Conservation (phyloP, 2,888 invertebrate species). For the Heliconius ethilla region DNA sequence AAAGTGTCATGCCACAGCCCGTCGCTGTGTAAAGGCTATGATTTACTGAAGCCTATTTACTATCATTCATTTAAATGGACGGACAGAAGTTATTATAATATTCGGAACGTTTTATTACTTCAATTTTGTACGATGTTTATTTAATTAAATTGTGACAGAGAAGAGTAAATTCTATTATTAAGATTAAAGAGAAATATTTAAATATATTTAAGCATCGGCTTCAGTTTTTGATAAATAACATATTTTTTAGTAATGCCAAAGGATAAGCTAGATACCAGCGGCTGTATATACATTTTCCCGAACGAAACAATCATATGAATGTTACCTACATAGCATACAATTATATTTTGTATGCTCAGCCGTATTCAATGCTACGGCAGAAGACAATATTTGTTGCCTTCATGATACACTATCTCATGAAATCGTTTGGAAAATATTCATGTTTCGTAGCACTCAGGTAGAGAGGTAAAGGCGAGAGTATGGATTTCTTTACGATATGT, state of each 20-base stretch:
- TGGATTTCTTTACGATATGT: background rate
- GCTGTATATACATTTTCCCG: background rate
- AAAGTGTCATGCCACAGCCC: constrained; percentile 42
- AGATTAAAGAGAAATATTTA: background rate
- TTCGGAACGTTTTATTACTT: background rate
- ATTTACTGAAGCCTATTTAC: constrained; percentile 36
- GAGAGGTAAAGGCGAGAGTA: constrained; percentile 9
- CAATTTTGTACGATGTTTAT: background rate
- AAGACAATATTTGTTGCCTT: constrained; percentile 30
- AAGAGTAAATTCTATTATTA: background rate
- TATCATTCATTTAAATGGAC: constrained; percentile 33
- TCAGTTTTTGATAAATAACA: background rate
- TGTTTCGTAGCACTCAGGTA: constrained; percentile 27
- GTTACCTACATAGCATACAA: background rate
- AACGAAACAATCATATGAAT: constrained; percentile 3
- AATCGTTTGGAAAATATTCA: constrained; percentile 32
- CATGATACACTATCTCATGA: constrained; percentile 32
- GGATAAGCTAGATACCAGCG: background rate
- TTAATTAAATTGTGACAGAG: background rate
- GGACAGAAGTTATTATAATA: constrained; percentile 1
- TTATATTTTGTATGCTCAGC: constrained; percentile 7
- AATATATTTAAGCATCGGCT: background rate
- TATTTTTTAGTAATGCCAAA: constrained; percentile 3
- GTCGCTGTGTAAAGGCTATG: constrained; percentile 39
- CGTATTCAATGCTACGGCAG: constrained; percentile 18